Evolutionary conservation across 2,797 vertebrate species (phyloP).

Genomic region (Gobionotothen gibberifrons): DNA sequence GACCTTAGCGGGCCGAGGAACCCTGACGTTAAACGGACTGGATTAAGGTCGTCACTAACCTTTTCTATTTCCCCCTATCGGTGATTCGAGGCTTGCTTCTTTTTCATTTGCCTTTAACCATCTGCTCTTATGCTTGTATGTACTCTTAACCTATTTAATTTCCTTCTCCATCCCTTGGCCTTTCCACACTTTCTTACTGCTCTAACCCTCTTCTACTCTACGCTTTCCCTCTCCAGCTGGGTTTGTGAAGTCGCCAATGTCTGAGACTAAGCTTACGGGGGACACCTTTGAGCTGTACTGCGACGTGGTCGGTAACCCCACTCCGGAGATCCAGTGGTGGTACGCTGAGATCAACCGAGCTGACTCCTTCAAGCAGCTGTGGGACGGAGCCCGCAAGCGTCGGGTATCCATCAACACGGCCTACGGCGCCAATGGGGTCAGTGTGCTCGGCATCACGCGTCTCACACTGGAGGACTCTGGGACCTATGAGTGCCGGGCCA

Average conservation of each 20-base stretch:
- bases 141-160: constrained; percentile 65
- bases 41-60: constrained; percentile 58
- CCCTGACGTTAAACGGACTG: constrained; percentile 28
- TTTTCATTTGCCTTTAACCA: constrained; percentile 78
- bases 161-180: constrained; percentile 52
- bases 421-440: constrained; percentile 95
- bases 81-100: constrained; percentile 73
- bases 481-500: constrained; percentile 99
- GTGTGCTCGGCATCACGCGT: constrained; percentile 95
- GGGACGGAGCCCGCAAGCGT: constrained; percentile 95
- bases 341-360: constrained; percentile 97
- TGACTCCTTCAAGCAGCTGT: constrained; percentile 99
- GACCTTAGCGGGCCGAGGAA: constrained; percentile 31
- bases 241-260: constrained; percentile 99
- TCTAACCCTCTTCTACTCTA: constrained; percentile 37
- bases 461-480: constrained; percentile 98
- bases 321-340: constrained; percentile 99
- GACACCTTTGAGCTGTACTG: constrained; percentile 99
- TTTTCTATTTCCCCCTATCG: constrained; percentile 60
- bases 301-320: constrained; percentile 97
- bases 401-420: constrained; percentile 97
- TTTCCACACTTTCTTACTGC: too few species aligned
- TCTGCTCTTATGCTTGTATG: constrained; percentile 65
- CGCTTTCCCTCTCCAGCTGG: constrained; percentile 92
- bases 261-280: constrained; percentile 99